Percentiles rank a stretch among this genome's conserved stretches.
Conservation (phyloP, 2,113 vertebrate genomes). For the Poeciliopsis retropinna region DNA sequence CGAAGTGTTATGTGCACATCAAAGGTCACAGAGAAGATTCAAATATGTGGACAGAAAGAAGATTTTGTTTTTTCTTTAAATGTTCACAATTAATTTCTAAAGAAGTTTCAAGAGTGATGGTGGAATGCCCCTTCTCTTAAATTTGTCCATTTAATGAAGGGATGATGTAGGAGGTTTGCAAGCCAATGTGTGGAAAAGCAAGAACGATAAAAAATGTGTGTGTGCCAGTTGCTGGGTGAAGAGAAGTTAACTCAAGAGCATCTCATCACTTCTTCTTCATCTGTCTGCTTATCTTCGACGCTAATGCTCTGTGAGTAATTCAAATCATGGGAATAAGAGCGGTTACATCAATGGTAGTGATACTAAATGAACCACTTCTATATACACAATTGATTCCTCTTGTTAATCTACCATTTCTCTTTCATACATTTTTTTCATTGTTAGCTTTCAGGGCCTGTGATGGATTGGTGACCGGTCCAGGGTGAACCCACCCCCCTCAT, state of each 20-base stretch:
- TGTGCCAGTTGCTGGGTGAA: conserved; percentile 70
- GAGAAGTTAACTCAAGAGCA: conserved; percentile 64
- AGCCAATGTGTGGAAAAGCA: background rate
- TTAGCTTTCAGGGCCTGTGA: no score
- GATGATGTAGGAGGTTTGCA: background rate
- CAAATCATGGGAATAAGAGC: background rate
- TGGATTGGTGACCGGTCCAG: no score
- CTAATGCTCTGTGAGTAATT: background rate
- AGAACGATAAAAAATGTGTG: conserved; percentile 16
- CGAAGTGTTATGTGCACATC: conserved; percentile 44
- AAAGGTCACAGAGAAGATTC: conserved; percentile 8
- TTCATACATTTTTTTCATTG: no score
- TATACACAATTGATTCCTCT: no score
- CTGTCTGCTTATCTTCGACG: conserved; percentile 40
- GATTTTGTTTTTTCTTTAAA: conserved; percentile 4
- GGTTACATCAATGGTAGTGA: background rate
- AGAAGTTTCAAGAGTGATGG: conserved; percentile 53
- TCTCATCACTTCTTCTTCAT: conserved; percentile 57
- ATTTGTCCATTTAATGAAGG: background rate
- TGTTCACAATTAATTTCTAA: conserved; percentile 27
- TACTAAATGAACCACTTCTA: background rate
- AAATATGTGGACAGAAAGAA: no score
- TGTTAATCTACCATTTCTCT: no score
- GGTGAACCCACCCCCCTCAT: no score
- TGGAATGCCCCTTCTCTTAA: background rate